These are phyloP conservation scores for Aegithalos caudatus DNA, from an alignment of 2,113 vertebrate species.

Conservation along the genomic window DNA sequence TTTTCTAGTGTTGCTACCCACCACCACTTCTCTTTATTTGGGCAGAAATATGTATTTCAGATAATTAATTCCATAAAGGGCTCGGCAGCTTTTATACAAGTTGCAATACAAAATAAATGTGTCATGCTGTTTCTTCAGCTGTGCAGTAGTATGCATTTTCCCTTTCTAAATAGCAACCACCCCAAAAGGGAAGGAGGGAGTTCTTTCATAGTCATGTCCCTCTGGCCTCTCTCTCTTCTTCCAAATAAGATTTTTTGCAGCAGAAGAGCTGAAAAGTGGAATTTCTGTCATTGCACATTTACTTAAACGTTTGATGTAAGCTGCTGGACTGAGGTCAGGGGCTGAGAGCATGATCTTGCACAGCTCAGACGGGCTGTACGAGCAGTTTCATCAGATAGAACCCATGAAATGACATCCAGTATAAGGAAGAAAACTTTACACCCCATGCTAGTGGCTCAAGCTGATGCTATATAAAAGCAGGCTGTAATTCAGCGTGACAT, in stretches of 20 bases:
- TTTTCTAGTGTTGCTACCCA: neutral
- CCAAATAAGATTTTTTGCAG: neutral
- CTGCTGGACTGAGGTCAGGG: neutral
- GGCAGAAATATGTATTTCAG: neutral
- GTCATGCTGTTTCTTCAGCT: slow-evolving; percentile 45
- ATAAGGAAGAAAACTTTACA: neutral
- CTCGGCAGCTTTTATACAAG: neutral
- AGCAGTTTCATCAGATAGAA: neutral
- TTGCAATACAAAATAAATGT: slow-evolving; percentile 1
- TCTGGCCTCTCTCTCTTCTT: neutral
- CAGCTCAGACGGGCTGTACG: neutral
- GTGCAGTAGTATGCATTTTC: neutral
- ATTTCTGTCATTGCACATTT: neutral
- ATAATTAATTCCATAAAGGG: neutral
- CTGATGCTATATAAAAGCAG: neutral
- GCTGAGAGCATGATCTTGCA: neutral
- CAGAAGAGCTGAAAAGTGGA: neutral
- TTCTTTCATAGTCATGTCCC: neutral
- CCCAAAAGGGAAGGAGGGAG: slow-evolving; percentile 31
- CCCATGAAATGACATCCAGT: neutral
- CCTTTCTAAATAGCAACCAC: slow-evolving; percentile 37
- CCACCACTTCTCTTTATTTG: neutral
- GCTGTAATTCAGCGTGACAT: neutral
- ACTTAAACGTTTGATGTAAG: neutral
- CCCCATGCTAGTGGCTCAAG: neutral